Base-by-base conservation (phyloP, 2,888 invertebrate genomes). In the Chrysina gloriosa region DNA sequence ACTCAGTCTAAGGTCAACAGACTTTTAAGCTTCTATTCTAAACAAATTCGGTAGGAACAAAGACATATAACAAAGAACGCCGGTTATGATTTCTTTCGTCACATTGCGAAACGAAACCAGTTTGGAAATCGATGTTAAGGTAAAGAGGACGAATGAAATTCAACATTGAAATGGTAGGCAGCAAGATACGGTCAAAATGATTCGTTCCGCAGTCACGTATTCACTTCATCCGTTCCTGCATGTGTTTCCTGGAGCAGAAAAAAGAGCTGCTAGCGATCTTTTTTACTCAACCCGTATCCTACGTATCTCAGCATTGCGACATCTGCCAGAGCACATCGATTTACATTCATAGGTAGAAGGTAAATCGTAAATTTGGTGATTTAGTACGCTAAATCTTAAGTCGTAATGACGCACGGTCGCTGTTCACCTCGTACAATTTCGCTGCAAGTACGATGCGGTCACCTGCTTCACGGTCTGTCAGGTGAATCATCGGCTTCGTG, bases 401-500 rank as follows among this genome's bases (percentile, higher is more conserved):
- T 45, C 21, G 45, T 45, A 45, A 9, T 21, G 45, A 45, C 45
- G 19, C 45, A 45, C 19, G 45, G 9, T 45, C 5, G 7, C 14
- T 16, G 19, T 9, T 9, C 45, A 21, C 19, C 16, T 9, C 7
- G 9, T 45, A 16, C 9, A 9, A 9, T 16, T 45, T 4, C 19
- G 21, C 16, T 16, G 45, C 19, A 45, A 5, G 21, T 7, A 45
- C 21, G 19, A 9, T 21, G 45, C 16, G 27, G 50, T 50, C 50
- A 50, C 50, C 50, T 50, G 50, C 29, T 29, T 27, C 27, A 27
- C 50, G 5, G 14, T 27, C 50, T 16, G 27, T 50, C 50, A 16
- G 29, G 50, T 50, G 50, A 50, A 27, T 50, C 50, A 50, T 50
- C 21, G 45, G 19, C 9, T 45, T 45, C 21, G 21, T 45, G 19